Evolutionary conservation across 2,797 vertebrate genomes (phyloP).

Genomic region (Delichon dasypus): DNA sequence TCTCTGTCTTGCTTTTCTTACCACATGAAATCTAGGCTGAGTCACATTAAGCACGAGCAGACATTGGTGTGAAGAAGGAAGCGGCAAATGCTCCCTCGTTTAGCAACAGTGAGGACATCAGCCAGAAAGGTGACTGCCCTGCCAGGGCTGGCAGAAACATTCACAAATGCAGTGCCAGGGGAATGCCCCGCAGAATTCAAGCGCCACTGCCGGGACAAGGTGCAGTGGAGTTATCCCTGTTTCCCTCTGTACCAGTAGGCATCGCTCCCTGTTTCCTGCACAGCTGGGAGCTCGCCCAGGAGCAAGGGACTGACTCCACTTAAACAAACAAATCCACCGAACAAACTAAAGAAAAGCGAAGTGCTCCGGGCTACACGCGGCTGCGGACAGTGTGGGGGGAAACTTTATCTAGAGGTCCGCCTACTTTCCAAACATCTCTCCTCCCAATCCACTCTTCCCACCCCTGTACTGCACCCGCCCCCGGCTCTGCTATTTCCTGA

Average conservation of each 20-base stretch:
- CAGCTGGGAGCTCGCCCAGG: not conserved
- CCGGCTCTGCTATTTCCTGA: not conserved
- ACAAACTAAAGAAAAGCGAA: not conserved
- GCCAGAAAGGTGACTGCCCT: not conserved
- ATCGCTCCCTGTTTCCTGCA: not conserved
- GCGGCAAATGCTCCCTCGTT: not conserved
- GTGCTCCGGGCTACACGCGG: accelerated
- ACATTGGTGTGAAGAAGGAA: not conserved
- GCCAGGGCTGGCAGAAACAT: not conserved
- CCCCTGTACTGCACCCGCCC: not conserved
- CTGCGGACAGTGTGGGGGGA: accelerated
- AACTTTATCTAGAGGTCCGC: not conserved
- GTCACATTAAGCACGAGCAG: not conserved
- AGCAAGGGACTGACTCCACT: not conserved
- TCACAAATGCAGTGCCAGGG: accelerated
- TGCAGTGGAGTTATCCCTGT: not conserved
- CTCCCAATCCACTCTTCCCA: not conserved
- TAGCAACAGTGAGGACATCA: not conserved
- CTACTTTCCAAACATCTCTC: not conserved
- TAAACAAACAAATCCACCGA: not conserved
- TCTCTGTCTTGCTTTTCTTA: not conserved
- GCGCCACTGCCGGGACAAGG: not conserved
- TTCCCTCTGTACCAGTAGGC: not conserved
- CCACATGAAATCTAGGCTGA: not conserved
- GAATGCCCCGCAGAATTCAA: not conserved